Evolutionary conservation across 2,888 invertebrate species (phyloP).

Genomic region (Lasioglossum oenotherae): DNA sequence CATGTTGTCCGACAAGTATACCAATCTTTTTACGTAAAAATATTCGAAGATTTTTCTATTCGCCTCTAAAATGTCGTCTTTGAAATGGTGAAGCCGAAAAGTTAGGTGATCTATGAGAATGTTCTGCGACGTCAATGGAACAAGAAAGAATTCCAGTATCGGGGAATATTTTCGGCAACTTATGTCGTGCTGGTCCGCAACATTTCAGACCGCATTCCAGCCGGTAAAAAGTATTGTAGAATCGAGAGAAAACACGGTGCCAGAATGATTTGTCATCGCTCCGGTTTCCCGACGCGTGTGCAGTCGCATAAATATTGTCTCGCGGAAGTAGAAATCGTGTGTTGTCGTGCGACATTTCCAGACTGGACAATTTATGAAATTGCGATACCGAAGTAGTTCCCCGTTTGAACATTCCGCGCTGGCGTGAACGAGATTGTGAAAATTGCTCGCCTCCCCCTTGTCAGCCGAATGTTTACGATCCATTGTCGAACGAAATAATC

Average conservation of each 20-base stretch:
- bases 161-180: neutral
- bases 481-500: constrained; percentile 28
- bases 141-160: neutral
- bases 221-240: neutral
- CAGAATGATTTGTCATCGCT: constrained; percentile 52
- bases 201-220: neutral
- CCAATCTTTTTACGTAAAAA: too few species aligned
- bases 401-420: constrained; percentile 27
- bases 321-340: constrained; percentile 40
- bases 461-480: constrained; percentile 28
- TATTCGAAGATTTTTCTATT: neutral
- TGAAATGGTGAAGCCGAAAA: neutral
- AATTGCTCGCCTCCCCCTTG: constrained; percentile 11
- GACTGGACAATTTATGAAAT: constrained; percentile 53
- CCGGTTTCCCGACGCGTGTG: constrained; percentile 31
- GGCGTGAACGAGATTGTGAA: constrained; percentile 17
- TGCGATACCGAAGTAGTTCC: constrained; percentile 47
- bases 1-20: too few species aligned
- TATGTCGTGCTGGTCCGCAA: neutral
- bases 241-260: constrained; percentile 23
- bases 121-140: neutral
- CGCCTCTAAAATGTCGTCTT: neutral
- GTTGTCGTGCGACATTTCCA: constrained; percentile 34
- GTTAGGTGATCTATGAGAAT: neutral
- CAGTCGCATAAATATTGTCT: constrained; percentile 32